Base-by-base conservation (phyloP, 2,888 invertebrate genomes). In the Agriopis aurantiaria region DNA sequence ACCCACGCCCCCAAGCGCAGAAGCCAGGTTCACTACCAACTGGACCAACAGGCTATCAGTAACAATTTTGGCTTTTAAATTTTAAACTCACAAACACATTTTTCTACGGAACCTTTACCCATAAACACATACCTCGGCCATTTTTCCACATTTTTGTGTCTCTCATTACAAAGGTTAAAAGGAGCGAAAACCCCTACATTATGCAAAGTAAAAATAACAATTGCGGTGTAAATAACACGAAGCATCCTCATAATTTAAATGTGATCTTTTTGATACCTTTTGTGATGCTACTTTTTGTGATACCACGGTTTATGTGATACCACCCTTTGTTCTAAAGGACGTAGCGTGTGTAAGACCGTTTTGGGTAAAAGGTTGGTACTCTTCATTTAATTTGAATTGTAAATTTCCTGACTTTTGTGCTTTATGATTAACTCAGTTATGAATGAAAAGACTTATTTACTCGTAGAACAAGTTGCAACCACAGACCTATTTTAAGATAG, bases 161-260 rank as follows among this genome's bases (percentile, higher is more conserved):
- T 59, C 61, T 53, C 65, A 63, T 69, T 69, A 68, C 58, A 70
- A 72, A 72, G 74, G 72, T 74, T 69, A 72, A 69, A 67, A 68
- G 65, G 69, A 70, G 68, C 63, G 59, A 71, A 68, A 66, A 66
- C 66, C 59, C 59, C 51, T 51, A 60, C 61, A 68, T 72, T 72
- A 72, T 66, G 70, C 65, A 53, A 69, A 74, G 68, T 65, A 58
- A 52, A 71, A 67, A 66, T 65, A 69, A 75, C 71, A 75, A 75
- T 69, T 59, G 68, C 12, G 62, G 68, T 61, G 56, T 71, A 72
- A 70, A 75, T 69, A 75, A 69, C 67, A 56, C 59, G 62, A 46
- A 69, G 63, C 46, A 71, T 69, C 69, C 68, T 61, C 75, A 69
- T 73, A 69, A 66, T 69, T 75, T 72, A 56, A 45, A 65, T 60